Evolutionary conservation across 2,113 vertebrate species (phyloP), one percentile per base, ranked within the genome.

Genomic region (Cryptomyrus ogoouensis): DNA sequence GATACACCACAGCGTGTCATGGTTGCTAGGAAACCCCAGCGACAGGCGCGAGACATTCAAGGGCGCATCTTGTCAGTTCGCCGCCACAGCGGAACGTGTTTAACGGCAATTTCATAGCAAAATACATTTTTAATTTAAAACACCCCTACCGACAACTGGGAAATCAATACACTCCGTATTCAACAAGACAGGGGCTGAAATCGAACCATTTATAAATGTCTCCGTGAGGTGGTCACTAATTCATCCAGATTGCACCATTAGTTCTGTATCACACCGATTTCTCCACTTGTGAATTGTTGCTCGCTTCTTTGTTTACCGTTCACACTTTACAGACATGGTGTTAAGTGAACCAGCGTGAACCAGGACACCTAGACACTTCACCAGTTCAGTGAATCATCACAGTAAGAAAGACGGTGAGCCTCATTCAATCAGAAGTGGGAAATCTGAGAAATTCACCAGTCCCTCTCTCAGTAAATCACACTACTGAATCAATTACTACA

Each of bases 11-110:
- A 15, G 39, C 83, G 58, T 77, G 24, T n/a, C 17, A 62, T 21
- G 44, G 92, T 92, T 92, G 89, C 91, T 90, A 90, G 89, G 92
- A 91, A 93, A 93, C 91, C 88, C 77, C 50, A 49, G 49, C 13
- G 27, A 92, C 88, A 90, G 52, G 88, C 5, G 44, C 53, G 35
- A 19, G 39, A 84, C 50, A 50, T 5, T 77, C 50, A 58, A 83
- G 4, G 62, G 89, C 62, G 42, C 77, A 62, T 15, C 39, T 86
- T 49, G 50, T 52, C 49, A 19, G 70, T 83, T 89, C 42, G 24
- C 42, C 47, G 52, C 88, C 49, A 49, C 66, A 77, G 42, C 42
- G 50, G n/a, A 66, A 24, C 21, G 39, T 66, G 53, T 47, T 66
- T 80, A 80, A 42, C 13, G 17, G 74, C 74, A 39, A 19, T 19